These are phyloP conservation scores for Cephalophus harveyi DNA, from an alignment of 2,113 vertebrate genomes.

Conservation along the genomic window DNA sequence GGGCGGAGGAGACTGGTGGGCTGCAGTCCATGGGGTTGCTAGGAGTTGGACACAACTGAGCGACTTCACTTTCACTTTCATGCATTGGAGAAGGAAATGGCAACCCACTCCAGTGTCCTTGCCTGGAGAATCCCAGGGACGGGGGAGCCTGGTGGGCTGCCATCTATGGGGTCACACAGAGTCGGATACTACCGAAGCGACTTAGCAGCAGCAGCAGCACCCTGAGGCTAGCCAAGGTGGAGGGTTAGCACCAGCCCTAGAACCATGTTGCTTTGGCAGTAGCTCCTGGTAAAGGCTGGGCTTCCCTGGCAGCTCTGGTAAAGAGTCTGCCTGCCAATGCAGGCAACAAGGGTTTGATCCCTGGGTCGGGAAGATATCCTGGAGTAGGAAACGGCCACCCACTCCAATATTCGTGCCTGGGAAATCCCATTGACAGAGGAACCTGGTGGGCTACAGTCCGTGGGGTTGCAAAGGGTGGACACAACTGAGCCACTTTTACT, in stretches of 20 bases:
- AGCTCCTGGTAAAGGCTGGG: background rate
- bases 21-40: no score
- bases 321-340: background rate
- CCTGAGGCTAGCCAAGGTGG: background rate
- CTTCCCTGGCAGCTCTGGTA: background rate
- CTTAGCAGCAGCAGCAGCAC: no score
- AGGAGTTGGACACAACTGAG: no score
- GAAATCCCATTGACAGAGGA: no score
- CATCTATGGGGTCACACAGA: no score
- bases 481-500: background rate
- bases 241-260: no score
- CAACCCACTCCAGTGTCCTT: no score
- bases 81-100: no score
- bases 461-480: background rate
- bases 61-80: no score
- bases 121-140: no score
- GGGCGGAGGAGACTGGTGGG: no score
- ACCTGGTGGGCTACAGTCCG: background rate
- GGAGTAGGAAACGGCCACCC: background rate
- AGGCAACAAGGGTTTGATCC: background rate
- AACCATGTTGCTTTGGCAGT: background rate
- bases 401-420: background rate
- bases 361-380: background rate
- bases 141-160: no score
- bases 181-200: rapidly evolving